Evolutionary conservation across 2,888 invertebrate species (phyloP).

Genomic region (Malthinus seriepunctatus): DNA sequence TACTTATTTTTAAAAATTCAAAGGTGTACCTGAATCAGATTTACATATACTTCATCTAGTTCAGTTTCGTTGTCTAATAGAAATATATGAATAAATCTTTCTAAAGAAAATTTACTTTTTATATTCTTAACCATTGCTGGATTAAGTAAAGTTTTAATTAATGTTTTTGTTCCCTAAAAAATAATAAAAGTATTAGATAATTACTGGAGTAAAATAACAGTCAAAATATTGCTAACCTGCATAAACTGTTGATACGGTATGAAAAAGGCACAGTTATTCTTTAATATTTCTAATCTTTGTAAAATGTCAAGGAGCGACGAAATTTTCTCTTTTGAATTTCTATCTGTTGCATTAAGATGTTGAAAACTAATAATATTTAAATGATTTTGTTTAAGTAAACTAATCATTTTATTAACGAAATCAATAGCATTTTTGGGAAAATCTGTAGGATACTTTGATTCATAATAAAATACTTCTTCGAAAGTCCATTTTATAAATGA

Average conservation of each 20-base stretch:
- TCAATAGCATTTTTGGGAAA: conserved; percentile 48
- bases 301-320: conserved; percentile 17
- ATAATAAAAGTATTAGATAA: conserved; percentile 3
- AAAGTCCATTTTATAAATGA: conserved; percentile 44
- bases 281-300: conserved; percentile 36
- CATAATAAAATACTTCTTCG: conserved; percentile 38
- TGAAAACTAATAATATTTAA: conserved; percentile 16
- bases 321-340: conserved; percentile 15
- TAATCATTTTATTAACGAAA: conserved; percentile 32
- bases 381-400: conserved; percentile 41
- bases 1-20: conserved; percentile 14
- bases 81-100: conserved; percentile 51
- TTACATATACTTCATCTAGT: conserved; percentile 51
- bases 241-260: conserved; percentile 41
- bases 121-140: conserved; percentile 36
- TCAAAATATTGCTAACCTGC: conserved; percentile 27
- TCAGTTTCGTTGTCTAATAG: conserved; percentile 52
- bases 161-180: conserved; percentile 39
- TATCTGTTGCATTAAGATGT: conserved; percentile 12
- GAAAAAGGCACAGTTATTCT: conserved; percentile 37
- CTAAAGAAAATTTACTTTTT: conserved; percentile 46
- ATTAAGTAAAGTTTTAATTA: conserved; percentile 40
- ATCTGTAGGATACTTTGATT: conserved; percentile 36
- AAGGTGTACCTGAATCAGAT: conserved; percentile 51
- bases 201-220: neutral